Evolutionary conservation across 2,113 vertebrate genomes (phyloP).

Genomic region (Coptodon bakossiorum): DNA sequence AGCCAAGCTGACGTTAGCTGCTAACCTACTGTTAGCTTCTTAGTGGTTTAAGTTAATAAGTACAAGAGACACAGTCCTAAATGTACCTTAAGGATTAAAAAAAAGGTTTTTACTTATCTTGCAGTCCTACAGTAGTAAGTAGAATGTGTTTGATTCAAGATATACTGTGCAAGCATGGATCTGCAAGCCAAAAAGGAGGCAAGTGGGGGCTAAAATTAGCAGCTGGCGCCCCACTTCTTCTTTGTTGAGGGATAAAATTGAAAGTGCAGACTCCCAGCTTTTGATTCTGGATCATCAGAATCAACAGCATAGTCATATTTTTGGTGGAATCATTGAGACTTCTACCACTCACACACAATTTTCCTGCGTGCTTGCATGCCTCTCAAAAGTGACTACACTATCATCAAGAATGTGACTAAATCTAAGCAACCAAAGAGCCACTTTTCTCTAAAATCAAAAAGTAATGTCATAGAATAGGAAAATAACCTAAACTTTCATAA

Average conservation of each 20-base stretch:
- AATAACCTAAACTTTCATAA: not conserved
- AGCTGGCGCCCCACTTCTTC: not conserved
- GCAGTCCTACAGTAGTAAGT: not conserved
- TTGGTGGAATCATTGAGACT: not conserved
- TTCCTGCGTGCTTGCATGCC: not conserved
- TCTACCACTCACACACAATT: not conserved
- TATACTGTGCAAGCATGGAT: not conserved
- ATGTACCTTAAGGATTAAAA: not conserved
- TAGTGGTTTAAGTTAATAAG: not conserved
- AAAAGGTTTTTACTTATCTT: not conserved
- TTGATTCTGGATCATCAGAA: not conserved
- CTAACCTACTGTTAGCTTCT: not conserved
- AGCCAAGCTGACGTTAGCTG: not conserved
- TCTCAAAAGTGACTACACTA: not conserved
- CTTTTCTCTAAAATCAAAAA: not conserved
- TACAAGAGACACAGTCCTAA: not conserved
- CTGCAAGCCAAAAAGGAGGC: not conserved
- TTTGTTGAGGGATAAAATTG: not conserved
- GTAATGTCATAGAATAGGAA: not conserved
- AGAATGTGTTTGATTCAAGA: not conserved
- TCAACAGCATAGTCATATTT: not conserved
- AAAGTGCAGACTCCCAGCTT: not conserved
- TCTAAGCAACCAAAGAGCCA: rapidly evolving
- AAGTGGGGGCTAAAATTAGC: not conserved
- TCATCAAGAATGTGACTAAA: not conserved